These are phyloP conservation scores for Agrotis clavis DNA, from an alignment of 2,888 invertebrate genomes.

Conservation along the genomic window DNA sequence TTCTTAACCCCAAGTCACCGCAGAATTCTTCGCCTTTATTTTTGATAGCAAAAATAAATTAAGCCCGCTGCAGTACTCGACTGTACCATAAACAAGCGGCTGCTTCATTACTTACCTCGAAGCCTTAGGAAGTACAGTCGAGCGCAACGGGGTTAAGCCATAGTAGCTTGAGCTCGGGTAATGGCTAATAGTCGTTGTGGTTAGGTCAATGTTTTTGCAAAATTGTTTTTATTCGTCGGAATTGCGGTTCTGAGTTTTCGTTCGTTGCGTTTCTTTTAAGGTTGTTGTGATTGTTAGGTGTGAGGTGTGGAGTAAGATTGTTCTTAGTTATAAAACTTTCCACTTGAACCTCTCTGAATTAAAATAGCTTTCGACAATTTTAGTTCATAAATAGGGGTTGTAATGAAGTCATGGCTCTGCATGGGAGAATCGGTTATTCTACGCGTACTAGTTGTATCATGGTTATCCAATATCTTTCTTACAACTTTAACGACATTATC, in stretches of 20 bases:
- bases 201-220: slow-evolving; percentile 64
- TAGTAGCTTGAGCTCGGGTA: slow-evolving; percentile 57
- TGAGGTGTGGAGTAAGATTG: not conserved
- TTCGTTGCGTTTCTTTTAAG: slow-evolving; percentile 25
- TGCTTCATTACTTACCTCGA: slow-evolving; percentile 72
- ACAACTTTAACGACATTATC: too few species aligned
- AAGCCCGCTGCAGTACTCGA: slow-evolving; percentile 54
- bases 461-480: too few species aligned
- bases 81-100: slow-evolving; percentile 65
- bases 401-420: too few species aligned
- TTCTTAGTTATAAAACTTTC: not conserved
- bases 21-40: slow-evolving; percentile 41
- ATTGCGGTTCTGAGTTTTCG: slow-evolving; percentile 37
- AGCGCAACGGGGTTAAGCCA: slow-evolving; percentile 76
- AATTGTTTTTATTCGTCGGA: slow-evolving; percentile 55
- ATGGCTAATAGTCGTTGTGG: slow-evolving; percentile 61
- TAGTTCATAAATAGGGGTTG: too few species aligned
- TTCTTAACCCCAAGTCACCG: slow-evolving; percentile 31
- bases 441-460: too few species aligned
- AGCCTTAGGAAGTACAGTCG: slow-evolving; percentile 72
- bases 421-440: too few species aligned
- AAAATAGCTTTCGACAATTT: not conserved
- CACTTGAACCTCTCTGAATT: not conserved
- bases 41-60: slow-evolving; percentile 60
- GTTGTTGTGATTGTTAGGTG: slow-evolving; percentile 25